Evolutionary conservation across 1,140 invertebrate species (phyloP), one percentile per base, ranked within the genome.

Genomic region (Cydia fagiglandana): DNA sequence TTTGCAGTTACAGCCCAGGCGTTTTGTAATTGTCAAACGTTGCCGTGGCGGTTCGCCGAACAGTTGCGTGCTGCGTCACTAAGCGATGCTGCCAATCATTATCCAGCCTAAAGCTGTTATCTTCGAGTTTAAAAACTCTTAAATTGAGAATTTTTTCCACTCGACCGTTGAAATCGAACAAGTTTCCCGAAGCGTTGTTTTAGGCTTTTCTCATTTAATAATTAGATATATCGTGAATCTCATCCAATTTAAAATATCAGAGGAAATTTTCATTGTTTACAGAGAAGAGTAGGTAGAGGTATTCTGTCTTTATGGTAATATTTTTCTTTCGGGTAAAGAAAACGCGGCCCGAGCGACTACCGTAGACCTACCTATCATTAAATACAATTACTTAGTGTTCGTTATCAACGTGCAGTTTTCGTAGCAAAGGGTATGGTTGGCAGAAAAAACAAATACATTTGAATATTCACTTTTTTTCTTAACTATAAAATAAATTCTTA

Each of bases 351-450:
- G 73, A 45, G 73, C 70, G 74, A 70, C 74, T 79, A 84, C 34
- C 38, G 66, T 86, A 87, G 84, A 79, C 82, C 74, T 90, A 88
- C 81, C 66, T 70, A 78, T 30, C 64, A 81, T 86, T 83, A 79
- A 80, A 84, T 84, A n/a, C n/a, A n/a, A n/a, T n/a, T n/a, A n/a
- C n/a, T n/a, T n/a, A n/a, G n/a, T 24, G 24, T 1, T 24, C 24
- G 24, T 24, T 24, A 24, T 24, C 24, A 24, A 24, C 24, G 24
- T 24, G 24, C 24, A 24, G 24, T 24, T 24, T 24, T 24, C 24
- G 24, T 24, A 24, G 24, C 24, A 24, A 24, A 24, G 24, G n/a
- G n/a, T 24, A 24, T 24, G 2, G 24, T 24, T 24, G 24, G 24
- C 24, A 24, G 24, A 24, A 24, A 24, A 24, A 24, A n/a, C n/a